Evolutionary conservation across 2,113 vertebrate genomes (phyloP), one percentile per base, ranked within the genome.

Genomic region (Thalassoma bifasciatum): DNA sequence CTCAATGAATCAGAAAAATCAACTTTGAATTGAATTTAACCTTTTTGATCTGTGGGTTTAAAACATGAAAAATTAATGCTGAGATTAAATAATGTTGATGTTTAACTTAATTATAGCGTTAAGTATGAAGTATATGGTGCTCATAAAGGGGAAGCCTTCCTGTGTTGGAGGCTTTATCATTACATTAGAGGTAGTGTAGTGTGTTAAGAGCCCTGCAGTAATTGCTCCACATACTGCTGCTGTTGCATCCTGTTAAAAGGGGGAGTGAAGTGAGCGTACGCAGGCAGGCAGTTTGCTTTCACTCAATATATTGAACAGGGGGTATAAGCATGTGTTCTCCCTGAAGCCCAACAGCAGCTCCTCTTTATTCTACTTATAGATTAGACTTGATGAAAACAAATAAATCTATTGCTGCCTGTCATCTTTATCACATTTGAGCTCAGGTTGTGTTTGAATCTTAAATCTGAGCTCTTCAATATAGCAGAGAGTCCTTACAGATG

Each of bases 241-340:
- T 5, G 44, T 19, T 46, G 44, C 44, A 46, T 46, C 44, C 17
- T 46, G 12, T 42, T 17, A 46, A 46, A 46, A 46, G 44, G 44
- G 16, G 44, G 44, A 19, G 44, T 46, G 44, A 46, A 46, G 44
- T 46, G 44, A 46, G 17, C 16, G 44, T 4, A 46, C 44, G 17
- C 44, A 46, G 16, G 44, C 16, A 46, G 6, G 44, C 44, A 19
- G 44, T 46, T 46, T 46, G 44, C 44, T 16, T 46, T 26, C 26
- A 62, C 10, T 87, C 75, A 23, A 26, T 63, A 62, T 71, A 75
- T 77, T 64, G 46, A 73, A 52, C 16, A 21, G n/a, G 12, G 38
- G 11, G 26, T 53, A 44, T 23, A 1, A 66, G 49, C 26, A 26
- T 17, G 13, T 66, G 58, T 23, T 42, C 52, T 26, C 51, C 23